Conservation (phyloP, 2,888 invertebrate genomes). For the Lamellibrachia satsuma region DNA sequence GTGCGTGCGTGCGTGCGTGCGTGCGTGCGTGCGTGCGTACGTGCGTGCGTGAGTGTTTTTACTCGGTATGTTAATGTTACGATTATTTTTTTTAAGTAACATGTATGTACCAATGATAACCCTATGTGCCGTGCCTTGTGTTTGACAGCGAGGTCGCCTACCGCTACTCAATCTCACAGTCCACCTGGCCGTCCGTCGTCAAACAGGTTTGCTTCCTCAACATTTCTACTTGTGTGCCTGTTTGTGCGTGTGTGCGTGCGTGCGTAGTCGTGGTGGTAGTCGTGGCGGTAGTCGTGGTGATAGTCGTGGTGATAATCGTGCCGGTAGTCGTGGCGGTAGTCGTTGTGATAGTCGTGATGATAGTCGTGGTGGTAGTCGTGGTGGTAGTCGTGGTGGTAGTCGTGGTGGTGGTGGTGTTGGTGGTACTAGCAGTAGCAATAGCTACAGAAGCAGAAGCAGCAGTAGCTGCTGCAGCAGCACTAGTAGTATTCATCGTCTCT, state of each 20-base stretch:
- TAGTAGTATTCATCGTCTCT: background rate
- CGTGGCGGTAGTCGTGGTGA: background rate
- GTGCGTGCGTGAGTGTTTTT: no score
- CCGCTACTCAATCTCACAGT: background rate
- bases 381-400: background rate
- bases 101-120: no score
- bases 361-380: no score
- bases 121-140: background rate
- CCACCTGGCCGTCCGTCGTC: background rate
- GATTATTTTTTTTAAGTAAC: no score
- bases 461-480: background rate
- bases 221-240: background rate
- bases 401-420: background rate
- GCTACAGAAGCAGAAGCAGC: no score
- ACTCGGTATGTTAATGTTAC: no score
- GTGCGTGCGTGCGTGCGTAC: no score
- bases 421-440: background rate
- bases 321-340: background rate
- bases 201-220: background rate
- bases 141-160: background rate
- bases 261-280: background rate
- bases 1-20: no score
- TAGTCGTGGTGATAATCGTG: background rate
- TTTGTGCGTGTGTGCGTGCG: background rate
- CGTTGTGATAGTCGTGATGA: no score